Evolutionary conservation across 2,888 invertebrate species (phyloP).

Genomic region (Myopa tessellatipennis): DNA sequence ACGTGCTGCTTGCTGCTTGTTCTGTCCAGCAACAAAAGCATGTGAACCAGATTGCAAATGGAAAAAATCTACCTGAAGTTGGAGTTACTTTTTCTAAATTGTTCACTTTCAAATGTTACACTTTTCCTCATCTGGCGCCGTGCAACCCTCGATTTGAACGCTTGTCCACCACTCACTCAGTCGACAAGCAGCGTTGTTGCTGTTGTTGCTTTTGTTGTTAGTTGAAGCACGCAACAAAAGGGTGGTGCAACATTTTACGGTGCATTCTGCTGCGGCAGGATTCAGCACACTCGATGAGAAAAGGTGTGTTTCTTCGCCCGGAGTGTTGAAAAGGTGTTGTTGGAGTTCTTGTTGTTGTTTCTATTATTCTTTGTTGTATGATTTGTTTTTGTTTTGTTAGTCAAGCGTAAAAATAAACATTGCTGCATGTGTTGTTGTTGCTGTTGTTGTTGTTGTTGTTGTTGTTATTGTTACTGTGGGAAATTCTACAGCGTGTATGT

Average conservation of each 20-base stretch:
- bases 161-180: not conserved
- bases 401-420: constrained; percentile 41
- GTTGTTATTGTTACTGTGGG: not conserved
- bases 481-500: not conserved
- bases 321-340: constrained; percentile 1
- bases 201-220: constrained; percentile 43
- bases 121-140: not conserved
- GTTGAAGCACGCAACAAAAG: constrained; percentile 58
- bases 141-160: constrained; percentile 15
- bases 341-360: constrained; percentile 9
- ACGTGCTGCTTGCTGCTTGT: not conserved
- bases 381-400: constrained; percentile 32
- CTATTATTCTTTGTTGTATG: not conserved
- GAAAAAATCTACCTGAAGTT: not conserved
- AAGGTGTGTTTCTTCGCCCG: constrained; percentile 14
- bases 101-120: constrained; percentile 2
- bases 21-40: not conserved
- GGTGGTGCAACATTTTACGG: constrained; percentile 49
- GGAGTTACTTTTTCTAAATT: not conserved
- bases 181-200: not conserved
- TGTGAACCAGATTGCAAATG: not conserved
- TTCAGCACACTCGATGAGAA: not conserved
- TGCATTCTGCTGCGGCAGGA: constrained; percentile 19
- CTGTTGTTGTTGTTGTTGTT: constrained; percentile 1
- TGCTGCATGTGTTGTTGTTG: constrained; percentile 10